A percentile compares a stretch with the other conserved stretches of the same genome.
Evolutionary conservation across 2,113 vertebrate species (phyloP).

Genomic region (Barbus barbus): DNA sequence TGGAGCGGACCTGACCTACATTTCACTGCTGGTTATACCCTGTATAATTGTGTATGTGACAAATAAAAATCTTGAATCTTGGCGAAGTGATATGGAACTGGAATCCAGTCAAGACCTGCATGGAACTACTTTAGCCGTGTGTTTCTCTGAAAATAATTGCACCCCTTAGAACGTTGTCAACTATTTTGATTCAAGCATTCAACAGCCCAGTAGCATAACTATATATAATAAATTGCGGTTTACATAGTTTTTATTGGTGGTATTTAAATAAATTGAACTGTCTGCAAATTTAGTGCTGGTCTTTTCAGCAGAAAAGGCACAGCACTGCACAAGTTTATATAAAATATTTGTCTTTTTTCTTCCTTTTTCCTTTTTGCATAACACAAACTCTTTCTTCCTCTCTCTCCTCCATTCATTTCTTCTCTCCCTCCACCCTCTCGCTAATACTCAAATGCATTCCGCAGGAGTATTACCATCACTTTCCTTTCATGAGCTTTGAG

Average conservation of each 20-base stretch:
- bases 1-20: too few relatives aligned
- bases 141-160: background rate
- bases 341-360: background rate
- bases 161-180: background rate
- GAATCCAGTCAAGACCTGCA: too few relatives aligned
- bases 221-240: background rate
- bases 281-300: too few relatives aligned
- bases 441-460: background rate
- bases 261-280: background rate
- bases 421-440: background rate
- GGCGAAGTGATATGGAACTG: too few relatives aligned
- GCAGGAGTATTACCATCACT: slow-evolving; percentile 23
- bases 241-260: background rate
- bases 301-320: background rate
- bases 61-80: too few relatives aligned
- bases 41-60: too few relatives aligned
- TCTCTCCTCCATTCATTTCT: background rate
- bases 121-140: too few relatives aligned
- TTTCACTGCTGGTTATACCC: too few relatives aligned
- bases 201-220: background rate
- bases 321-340: background rate
- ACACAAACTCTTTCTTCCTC: background rate
- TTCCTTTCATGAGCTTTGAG: slow-evolving; percentile 35
- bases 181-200: background rate
- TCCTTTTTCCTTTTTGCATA: background rate